These are phyloP conservation scores for Ditula angustiorana DNA, from an alignment of 2,888 invertebrate species.

Conservation along the genomic window DNA sequence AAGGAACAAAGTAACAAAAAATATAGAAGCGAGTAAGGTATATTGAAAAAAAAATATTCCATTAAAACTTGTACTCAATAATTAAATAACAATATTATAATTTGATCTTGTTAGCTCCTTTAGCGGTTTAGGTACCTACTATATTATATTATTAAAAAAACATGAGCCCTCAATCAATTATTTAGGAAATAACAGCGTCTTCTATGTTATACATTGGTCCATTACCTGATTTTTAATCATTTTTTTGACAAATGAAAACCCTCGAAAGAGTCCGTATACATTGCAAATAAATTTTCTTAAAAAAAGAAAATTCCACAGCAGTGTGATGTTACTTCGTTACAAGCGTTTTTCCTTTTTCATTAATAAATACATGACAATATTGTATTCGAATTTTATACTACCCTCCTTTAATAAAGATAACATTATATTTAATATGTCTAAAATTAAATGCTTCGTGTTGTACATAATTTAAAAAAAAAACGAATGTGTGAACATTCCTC, in stretches of 20 bases:
- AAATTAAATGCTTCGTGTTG: slow-evolving; percentile 85
- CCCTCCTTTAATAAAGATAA: slow-evolving; percentile 73
- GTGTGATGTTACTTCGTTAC: slow-evolving; percentile 75
- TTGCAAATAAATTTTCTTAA: slow-evolving; percentile 61
- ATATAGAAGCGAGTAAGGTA: slow-evolving; percentile 81
- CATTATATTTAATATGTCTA: slow-evolving; percentile 82
- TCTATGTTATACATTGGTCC: slow-evolving; percentile 77
- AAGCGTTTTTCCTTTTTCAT: slow-evolving; percentile 66
- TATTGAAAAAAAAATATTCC: slow-evolving; percentile 81
- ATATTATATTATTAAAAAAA: slow-evolving; percentile 61
- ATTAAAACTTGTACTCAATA: slow-evolving; percentile 85
- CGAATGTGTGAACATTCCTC: slow-evolving; percentile 35
- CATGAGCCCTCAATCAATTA: slow-evolving; percentile 65
- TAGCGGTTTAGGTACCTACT: slow-evolving; percentile 60
- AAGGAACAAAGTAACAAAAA: slow-evolving; percentile 84
- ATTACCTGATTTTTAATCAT: slow-evolving; percentile 60
- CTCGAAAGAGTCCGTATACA: slow-evolving; percentile 51
- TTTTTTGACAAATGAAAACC: slow-evolving; percentile 56
- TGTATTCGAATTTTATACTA: slow-evolving; percentile 61
- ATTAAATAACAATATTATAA: slow-evolving; percentile 85
- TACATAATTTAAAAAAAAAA: slow-evolving; percentile 71
- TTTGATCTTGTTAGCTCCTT: slow-evolving; percentile 82
- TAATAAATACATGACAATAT: slow-evolving; percentile 74
- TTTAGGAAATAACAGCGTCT: slow-evolving; percentile 68
- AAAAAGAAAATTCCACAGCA: slow-evolving; percentile 64